These are phyloP conservation scores for Sebastes flavidus DNA, from an alignment of 2,797 vertebrate genomes.

Conservation along the genomic window DNA sequence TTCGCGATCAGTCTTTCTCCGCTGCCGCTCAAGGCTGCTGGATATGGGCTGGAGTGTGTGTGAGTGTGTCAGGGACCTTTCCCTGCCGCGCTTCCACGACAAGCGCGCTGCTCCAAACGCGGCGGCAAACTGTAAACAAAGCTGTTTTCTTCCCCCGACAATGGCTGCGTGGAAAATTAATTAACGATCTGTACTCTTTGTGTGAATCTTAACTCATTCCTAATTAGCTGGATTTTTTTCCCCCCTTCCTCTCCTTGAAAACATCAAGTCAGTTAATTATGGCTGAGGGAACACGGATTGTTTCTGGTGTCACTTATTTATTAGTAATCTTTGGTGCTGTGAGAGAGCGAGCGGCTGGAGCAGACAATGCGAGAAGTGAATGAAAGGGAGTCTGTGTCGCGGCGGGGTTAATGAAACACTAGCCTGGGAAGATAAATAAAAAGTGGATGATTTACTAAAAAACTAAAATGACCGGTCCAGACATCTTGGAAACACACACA, in stretches of 20 bases:
- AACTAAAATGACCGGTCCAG: constrained; percentile 31
- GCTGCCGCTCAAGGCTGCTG: constrained; percentile 16
- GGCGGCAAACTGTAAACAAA: constrained; percentile 61
- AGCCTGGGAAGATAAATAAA: constrained; percentile 75
- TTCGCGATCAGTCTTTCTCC: background rate
- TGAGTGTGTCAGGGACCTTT: constrained; percentile 28
- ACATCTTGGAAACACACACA: constrained; percentile 33
- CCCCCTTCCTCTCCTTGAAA: constrained; percentile 60
- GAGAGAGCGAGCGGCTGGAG: constrained; percentile 57
- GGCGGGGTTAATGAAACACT: constrained; percentile 76
- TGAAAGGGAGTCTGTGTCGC: constrained; percentile 71
- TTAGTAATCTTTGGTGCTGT: constrained; percentile 62
- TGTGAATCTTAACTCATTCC: constrained; percentile 69
- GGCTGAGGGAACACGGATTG: constrained; percentile 60
- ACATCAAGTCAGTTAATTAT: constrained; percentile 77
- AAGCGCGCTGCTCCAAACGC: background rate
- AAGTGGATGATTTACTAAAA: constrained; percentile 69
- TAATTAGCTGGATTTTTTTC: constrained; percentile 60
- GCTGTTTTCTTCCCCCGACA: constrained; percentile 58
- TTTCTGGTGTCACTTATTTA: constrained; percentile 74
- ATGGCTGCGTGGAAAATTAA: constrained; percentile 67
- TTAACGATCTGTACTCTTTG: constrained; percentile 71
- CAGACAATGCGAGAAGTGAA: constrained; percentile 62
- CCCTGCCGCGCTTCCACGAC: background rate
- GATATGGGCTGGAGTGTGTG: background rate